Conservation (phyloP, 1,140 invertebrate genomes). For the Drosophila bipectinata region DNA sequence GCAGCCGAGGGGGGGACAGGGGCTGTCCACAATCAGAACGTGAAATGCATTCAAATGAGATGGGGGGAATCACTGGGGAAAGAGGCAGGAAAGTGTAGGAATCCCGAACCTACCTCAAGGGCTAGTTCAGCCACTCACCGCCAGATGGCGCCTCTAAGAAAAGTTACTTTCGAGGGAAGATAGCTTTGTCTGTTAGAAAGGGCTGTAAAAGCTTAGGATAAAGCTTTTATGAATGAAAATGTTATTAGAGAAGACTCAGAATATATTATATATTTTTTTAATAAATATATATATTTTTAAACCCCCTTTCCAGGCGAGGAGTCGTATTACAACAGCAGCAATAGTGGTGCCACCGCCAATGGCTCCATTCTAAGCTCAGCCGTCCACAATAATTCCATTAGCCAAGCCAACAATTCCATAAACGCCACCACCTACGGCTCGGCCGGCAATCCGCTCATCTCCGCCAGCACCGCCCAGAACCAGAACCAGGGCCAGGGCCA, state of each 20-base stretch:
- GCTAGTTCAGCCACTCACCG: not conserved
- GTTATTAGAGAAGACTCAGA: not conserved
- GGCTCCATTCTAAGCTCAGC: slow-evolving; percentile 73
- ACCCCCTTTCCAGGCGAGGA: slow-evolving; percentile 68
- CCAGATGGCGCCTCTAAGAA: slow-evolving; percentile 55
- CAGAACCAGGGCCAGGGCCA: slow-evolving; percentile 11
- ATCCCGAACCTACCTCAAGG: slow-evolving; percentile 67
- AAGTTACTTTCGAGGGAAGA: slow-evolving; percentile 24
- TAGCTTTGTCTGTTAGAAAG: slow-evolving; percentile 16
- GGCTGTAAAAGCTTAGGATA: not conserved
- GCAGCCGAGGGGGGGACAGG: slow-evolving; percentile 7
- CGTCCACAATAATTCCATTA: slow-evolving; percentile 83
- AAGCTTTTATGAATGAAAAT: slow-evolving; percentile 69
- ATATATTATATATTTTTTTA: not conserved
- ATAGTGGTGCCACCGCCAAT: slow-evolving; percentile 69
- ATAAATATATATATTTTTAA: not conserved
- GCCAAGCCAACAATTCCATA: slow-evolving; percentile 79
- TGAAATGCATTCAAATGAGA: slow-evolving; percentile 68
- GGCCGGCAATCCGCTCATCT: slow-evolving; percentile 59
- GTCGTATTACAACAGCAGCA: slow-evolving; percentile 68
- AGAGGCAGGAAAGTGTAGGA: not conserved
- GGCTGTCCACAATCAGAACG: slow-evolving; percentile 38
- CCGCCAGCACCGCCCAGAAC: slow-evolving; percentile 9
- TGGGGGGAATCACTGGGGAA: not conserved
- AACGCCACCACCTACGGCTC: slow-evolving; percentile 74